These are phyloP conservation scores for Dreissena rostriformis DNA, from an alignment of 1,140 invertebrate species.

Conservation along the genomic window DNA sequence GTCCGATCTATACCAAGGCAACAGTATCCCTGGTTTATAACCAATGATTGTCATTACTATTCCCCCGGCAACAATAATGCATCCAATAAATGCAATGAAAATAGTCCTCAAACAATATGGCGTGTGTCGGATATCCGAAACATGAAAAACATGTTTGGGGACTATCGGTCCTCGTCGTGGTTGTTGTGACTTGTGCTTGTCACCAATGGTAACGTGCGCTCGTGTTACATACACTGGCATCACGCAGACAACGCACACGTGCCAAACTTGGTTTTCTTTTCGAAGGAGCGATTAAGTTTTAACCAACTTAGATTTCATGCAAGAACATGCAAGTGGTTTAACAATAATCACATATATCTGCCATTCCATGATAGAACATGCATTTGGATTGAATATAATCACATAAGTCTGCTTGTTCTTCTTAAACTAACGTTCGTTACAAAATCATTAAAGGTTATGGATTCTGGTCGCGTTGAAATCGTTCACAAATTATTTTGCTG, in stretches of 20 bases:
- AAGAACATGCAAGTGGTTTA: too few relatives aligned
- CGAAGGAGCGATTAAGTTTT: too few relatives aligned
- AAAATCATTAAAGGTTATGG: too few relatives aligned
- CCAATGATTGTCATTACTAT: slow-evolving; percentile 53
- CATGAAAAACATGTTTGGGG: slow-evolving; percentile 49
- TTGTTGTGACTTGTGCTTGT: slow-evolving; percentile 26
- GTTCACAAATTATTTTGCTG: too few relatives aligned
- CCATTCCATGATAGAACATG: too few relatives aligned
- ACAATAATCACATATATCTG: too few relatives aligned
- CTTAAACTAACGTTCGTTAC: too few relatives aligned
- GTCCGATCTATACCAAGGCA: slow-evolving; percentile 19
- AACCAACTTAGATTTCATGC: too few relatives aligned
- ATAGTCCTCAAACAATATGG: slow-evolving; percentile 48
- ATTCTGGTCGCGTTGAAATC: too few relatives aligned
- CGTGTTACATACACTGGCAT: slow-evolving; percentile 58
- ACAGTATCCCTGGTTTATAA: slow-evolving; percentile 50
- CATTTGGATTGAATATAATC: too few relatives aligned
- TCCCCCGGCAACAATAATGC: slow-evolving; percentile 32
- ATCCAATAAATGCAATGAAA: slow-evolving; percentile 29
- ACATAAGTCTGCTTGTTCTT: too few relatives aligned
- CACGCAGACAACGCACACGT: not conserved
- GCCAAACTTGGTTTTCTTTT: too few relatives aligned
- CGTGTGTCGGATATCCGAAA: slow-evolving; percentile 45
- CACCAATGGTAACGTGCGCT: slow-evolving; percentile 56
- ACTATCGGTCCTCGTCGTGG: slow-evolving; percentile 27